Evolutionary conservation across 2,113 vertebrate species (phyloP), one percentile per base, ranked within the genome.

Genomic region (Clarias magur): DNA sequence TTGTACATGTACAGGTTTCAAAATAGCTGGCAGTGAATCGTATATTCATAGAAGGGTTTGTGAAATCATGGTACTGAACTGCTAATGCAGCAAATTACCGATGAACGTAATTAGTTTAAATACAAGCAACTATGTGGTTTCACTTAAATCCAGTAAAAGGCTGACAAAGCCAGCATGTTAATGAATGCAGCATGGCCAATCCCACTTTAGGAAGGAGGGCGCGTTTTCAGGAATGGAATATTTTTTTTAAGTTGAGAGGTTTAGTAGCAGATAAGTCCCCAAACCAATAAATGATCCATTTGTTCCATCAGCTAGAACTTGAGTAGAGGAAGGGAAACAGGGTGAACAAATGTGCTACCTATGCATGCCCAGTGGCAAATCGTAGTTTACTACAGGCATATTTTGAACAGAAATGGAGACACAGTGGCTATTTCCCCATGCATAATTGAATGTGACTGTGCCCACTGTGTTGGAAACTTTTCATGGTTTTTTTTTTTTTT

Each of bases 81-180:
- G 38, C 23, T 48, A 75, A 48, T 48, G 13, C 42, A 73, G 68
- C 9, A 5, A 72, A 38, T 42, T 42, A 73, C 16, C 2, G 38
- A 21, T 42, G 34, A 73, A 73, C 42, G 19, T 73, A 73, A 73
- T 42, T 42, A 21, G 70, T 42, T 34, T 73, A 42, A 73, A 73
- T 73, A 42, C 16, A 42, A 42, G 70, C 30, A 73, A 73, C 70
- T 73, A 70, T 34, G 34, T 42, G 3, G 21, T 75, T 75, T 48
- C 38, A 23, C 38, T 75, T 12, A 48, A 75, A 75, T 75, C 72
- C 21, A 75, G 48, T 75, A 75, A 72, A 72, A 42, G 70, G 70
- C 70, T 72, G 34, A 72, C 70, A 72, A 17, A 34, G 65, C n/a
- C 65, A 68, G 65, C 13, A 68, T 68, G 65, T 15, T 68, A 68